Conservation (phyloP, 2,113 vertebrate genomes). For the Atherinomorus stipes region DNA sequence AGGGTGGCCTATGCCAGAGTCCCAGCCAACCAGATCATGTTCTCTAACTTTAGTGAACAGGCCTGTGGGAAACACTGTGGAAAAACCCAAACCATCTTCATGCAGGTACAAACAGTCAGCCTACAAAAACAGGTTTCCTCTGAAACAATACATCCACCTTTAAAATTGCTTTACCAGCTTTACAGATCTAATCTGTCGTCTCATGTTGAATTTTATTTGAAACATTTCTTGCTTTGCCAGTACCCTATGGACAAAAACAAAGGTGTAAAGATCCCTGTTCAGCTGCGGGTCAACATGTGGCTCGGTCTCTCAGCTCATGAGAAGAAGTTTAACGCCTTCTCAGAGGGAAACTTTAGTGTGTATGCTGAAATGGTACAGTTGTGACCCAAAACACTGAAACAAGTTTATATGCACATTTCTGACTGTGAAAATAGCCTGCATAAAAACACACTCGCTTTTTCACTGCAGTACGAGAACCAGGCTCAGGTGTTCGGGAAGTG, state of each 20-base stretch:
- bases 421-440: neutral
- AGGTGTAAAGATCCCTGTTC: conserved; percentile 88
- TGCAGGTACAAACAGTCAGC: conserved; percentile 86
- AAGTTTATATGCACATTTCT: neutral
- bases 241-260: conserved; percentile 92
- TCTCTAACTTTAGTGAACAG: conserved; percentile 86
- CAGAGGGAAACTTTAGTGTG: conserved; percentile 92
- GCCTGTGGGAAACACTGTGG: conserved; percentile 93
- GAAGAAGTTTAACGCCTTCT: conserved; percentile 92
- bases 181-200: neutral
- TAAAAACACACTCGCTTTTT: neutral
- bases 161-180: neutral
- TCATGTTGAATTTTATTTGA: neutral
- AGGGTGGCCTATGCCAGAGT: conserved; percentile 91
- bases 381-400: neutral
- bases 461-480: conserved; percentile 95
- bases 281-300: conserved; percentile 95
- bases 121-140: neutral
- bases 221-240: conserved; percentile 73
- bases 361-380: conserved; percentile 90
- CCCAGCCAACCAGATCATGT: conserved; percentile 91
- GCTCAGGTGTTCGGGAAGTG: conserved; percentile 94
- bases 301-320: conserved; percentile 90
- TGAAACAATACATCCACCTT: neutral
- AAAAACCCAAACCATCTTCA: conserved; percentile 89